Base-by-base conservation (phyloP, 2,113 vertebrate genomes). In the Catharus fuscescens region DNA sequence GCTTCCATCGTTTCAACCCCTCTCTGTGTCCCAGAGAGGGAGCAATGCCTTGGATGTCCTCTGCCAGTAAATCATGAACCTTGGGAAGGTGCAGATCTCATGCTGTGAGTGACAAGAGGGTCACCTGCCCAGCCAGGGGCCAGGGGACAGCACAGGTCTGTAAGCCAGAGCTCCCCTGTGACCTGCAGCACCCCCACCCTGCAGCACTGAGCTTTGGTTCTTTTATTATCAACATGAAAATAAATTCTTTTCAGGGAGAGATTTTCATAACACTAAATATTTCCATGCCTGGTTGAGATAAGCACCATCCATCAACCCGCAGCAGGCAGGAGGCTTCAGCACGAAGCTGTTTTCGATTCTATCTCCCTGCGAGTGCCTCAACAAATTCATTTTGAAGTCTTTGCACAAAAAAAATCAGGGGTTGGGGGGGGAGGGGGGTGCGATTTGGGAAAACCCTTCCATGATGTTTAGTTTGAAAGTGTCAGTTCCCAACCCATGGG, bases 391-490 rank as follows among this genome's bases (percentile, higher is more conserved):
- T 69, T 83, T 14, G 26, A 82, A 50, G 7, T 10, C 42, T 67
- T 70, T 26, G 38, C 48, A 28, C 6, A 36, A 48, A 81, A 50
- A 29, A 72, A n/a, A 10, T 9, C 1, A 1, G 6, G 5, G 1
- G 11, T 3, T 4, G 1, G 18, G 8, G 2, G 2, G 4, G 6
- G 9, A 18, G 9, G 7, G 10, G 15, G 44, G 2, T 36, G 20
- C n/a, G 12, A 40, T 61, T 54, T 67, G 38, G 83, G 44, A 76
- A 87, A 84, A 34, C 23, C 71, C 9, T 10, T 47, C 44, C 2
- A 2, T 53, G 59, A 31, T 2, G 2, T 44, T 83, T 32, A 31
- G 6, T 10, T 83, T 21, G n/a, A 2, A 4, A 59, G 7, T 3
- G 3, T 19, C 8, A 1, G 26, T 19, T 24, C 69, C 40, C 50